phyloP scores from a whole-genome alignment of 2,797 vertebrate genomes.

The Macroramphosus scolopax region DNA sequence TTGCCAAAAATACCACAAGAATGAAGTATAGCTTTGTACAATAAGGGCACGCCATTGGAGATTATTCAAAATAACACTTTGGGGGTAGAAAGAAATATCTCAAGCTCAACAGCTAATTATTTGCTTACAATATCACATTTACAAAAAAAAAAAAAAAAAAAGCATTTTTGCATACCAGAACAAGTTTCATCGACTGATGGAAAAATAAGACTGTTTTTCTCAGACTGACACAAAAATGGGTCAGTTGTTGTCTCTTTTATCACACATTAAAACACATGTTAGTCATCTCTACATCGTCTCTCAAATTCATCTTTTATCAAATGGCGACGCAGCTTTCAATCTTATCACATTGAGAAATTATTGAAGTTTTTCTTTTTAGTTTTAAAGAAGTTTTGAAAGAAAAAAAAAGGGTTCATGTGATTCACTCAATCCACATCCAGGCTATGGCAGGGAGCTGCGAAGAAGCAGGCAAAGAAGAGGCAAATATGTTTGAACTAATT shows the following conservation, averaged over 20 bases:
- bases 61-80: slow-evolving; percentile 61
- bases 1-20: slow-evolving; percentile 67
- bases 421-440: too few species aligned
- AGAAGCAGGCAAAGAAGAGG: too few species aligned
- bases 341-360: too few species aligned
- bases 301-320: slow-evolving; percentile 20
- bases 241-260: slow-evolving; percentile 26
- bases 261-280: slow-evolving; percentile 18
- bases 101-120: slow-evolving; percentile 65
- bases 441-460: too few species aligned
- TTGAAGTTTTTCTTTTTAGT: too few species aligned
- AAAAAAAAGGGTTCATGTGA: too few species aligned
- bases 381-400: too few species aligned
- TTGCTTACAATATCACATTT: slow-evolving; percentile 66
- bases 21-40: slow-evolving; percentile 60
- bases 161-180: slow-evolving; percentile 61
- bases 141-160: slow-evolving; percentile 69
- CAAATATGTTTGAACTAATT: slow-evolving; percentile 31
- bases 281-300: slow-evolving; percentile 10
- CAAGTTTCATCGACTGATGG: slow-evolving; percentile 51
- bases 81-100: slow-evolving; percentile 41
- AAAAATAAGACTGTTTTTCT: slow-evolving; percentile 57
- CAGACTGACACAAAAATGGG: slow-evolving; percentile 47
- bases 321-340: slow-evolving; percentile 13
- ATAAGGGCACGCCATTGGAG: slow-evolving; percentile 62